Conservation (phyloP, 1,140 invertebrate genomes). For the Pseudomyrmex flavicornis region DNA sequence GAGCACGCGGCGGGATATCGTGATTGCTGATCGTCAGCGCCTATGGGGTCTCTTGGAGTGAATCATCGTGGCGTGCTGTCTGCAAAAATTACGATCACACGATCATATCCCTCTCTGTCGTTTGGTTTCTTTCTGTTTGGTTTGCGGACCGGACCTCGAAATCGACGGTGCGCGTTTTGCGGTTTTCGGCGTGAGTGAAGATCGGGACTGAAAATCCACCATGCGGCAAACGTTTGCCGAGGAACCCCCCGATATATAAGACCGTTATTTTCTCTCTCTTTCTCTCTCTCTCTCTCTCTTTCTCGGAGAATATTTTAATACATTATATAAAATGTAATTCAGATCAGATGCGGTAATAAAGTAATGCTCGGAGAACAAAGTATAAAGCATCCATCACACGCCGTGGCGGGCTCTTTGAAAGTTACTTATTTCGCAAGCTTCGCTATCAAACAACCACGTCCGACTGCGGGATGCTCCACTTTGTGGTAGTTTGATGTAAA, state of each 20-base stretch:
- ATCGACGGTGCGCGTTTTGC: background rate
- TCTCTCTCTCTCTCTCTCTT: no score
- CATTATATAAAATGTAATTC: background rate
- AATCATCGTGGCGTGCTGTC: slow-evolving; percentile 71
- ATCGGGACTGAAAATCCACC: background rate
- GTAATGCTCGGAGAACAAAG: background rate
- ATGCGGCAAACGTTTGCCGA: background rate
- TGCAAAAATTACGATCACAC: slow-evolving; percentile 73
- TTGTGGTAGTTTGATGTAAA: slow-evolving; percentile 52
- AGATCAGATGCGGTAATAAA: slow-evolving; percentile 18
- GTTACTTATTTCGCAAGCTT: slow-evolving; percentile 47
- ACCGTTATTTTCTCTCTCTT: no score
- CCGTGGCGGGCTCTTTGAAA: slow-evolving; percentile 34
- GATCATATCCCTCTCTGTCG: slow-evolving; percentile 54
- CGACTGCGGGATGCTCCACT: slow-evolving; percentile 45
- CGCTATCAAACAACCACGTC: slow-evolving; percentile 47
- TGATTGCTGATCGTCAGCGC: slow-evolving; percentile 74
- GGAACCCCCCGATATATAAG: no score
- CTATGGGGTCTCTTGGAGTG: slow-evolving; percentile 60
- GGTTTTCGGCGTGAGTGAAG: background rate
- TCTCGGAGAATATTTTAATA: slow-evolving; percentile 16
- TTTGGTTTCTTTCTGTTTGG: slow-evolving; percentile 36
- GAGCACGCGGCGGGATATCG: slow-evolving; percentile 68
- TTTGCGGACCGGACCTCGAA: slow-evolving; percentile 1
- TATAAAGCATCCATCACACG: slow-evolving; percentile 34